phyloP scores from a whole-genome alignment of 2,113 vertebrate genomes.

The Oceanodroma tethys region DNA sequence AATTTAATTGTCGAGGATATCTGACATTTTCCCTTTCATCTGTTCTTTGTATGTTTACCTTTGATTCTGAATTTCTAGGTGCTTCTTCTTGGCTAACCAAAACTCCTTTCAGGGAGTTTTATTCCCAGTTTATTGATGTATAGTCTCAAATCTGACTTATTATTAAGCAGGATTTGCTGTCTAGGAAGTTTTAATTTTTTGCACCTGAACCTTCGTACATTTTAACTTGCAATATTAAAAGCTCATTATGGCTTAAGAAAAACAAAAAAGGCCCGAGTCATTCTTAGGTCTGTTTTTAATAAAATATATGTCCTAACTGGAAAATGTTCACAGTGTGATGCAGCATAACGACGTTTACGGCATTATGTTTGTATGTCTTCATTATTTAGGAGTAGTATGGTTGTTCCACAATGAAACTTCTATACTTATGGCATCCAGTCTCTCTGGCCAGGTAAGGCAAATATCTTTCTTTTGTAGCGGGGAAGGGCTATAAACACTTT shows the following conservation, averaged over 20 bases:
- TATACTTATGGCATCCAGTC: background rate
- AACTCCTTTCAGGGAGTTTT: background rate
- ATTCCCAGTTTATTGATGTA: background rate
- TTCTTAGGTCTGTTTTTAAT: background rate
- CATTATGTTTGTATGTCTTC: background rate
- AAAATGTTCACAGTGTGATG: background rate
- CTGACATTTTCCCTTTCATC: conserved; percentile 15
- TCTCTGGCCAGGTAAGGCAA: background rate
- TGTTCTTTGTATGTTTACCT: background rate
- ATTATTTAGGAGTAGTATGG: background rate
- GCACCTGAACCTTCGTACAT: background rate
- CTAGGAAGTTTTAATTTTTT: background rate
- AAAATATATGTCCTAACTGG: background rate
- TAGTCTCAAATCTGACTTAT: background rate
- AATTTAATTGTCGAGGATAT: background rate
- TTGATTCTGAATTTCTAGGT: background rate
- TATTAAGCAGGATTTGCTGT: background rate
- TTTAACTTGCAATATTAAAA: background rate
- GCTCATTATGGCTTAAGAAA: background rate
- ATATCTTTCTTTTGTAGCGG: background rate
- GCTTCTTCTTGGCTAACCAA: background rate
- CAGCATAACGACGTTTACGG: accelerated
- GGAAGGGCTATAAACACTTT: background rate
- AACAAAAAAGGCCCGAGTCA: background rate
- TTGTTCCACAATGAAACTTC: background rate